These are phyloP conservation scores for Cydia pomonella DNA, from an alignment of 1,140 invertebrate genomes.

Conservation along the genomic window DNA sequence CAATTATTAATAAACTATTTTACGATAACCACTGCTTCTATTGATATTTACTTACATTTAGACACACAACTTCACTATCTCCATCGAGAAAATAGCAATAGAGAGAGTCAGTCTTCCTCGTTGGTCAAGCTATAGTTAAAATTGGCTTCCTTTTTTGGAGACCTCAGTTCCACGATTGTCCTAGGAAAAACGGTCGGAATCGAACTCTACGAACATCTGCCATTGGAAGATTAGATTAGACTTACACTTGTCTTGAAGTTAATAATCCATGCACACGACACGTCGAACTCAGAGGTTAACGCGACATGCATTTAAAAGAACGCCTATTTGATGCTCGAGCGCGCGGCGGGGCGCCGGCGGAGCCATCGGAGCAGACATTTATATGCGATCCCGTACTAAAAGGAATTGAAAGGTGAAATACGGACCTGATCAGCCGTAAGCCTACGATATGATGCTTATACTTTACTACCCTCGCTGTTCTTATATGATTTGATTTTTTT, in stretches of 20 bases:
- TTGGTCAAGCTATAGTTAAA: no score
- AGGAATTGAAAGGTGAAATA: constrained; percentile 7
- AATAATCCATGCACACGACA: neutral
- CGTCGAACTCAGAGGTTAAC: neutral
- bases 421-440: neutral
- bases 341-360: neutral
- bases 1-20: no score
- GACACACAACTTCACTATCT: no score
- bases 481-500: neutral
- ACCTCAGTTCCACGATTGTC: no score
- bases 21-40: no score
- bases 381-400: neutral
- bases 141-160: no score
- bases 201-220: no score
- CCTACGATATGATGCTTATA: constrained; percentile 3
- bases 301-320: constrained; percentile 13
- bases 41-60: no score
- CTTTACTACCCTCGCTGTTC: neutral
- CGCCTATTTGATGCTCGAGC: constrained; percentile 19
- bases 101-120: no score
- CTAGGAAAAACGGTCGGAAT: no score
- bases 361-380: neutral
- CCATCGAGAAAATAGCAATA: no score
- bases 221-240: no score
- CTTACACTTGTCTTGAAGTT: neutral